These are phyloP conservation scores for Lamellibrachia columna DNA, from an alignment of 2,888 invertebrate species.

Conservation along the genomic window DNA sequence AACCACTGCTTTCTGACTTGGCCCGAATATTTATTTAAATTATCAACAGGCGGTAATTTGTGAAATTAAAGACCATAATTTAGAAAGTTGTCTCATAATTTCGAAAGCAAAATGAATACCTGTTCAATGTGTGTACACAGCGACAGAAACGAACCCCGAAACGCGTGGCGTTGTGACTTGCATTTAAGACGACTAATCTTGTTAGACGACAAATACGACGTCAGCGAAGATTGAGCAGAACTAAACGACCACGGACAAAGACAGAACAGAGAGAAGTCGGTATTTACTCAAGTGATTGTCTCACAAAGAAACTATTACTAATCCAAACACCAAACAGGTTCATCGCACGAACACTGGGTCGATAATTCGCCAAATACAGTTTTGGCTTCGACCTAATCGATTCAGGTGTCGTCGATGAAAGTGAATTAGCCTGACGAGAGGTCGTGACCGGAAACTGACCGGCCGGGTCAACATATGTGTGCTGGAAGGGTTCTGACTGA, in stretches of 20 bases:
- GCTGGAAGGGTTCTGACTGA: background rate
- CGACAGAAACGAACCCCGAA: background rate
- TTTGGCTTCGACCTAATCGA: background rate
- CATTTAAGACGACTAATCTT: background rate
- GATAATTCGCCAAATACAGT: background rate
- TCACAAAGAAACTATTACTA: background rate
- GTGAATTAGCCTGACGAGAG: background rate
- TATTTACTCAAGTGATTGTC: background rate
- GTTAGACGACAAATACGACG: background rate
- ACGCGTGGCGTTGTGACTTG: background rate
- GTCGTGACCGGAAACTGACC: constrained; percentile 6
- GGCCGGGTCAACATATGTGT: background rate
- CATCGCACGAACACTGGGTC: background rate
- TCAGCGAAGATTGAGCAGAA: background rate
- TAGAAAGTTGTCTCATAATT: background rate
- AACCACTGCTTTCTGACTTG: background rate
- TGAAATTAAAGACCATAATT: background rate
- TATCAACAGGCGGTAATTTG: background rate
- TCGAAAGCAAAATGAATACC: background rate
- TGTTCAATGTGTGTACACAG: background rate
- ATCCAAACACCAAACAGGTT: background rate
- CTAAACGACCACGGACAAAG: background rate
- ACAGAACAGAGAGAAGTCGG: background rate
- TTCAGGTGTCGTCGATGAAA: background rate
- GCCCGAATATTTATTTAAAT: background rate